Evolutionary conservation across 2,113 vertebrate species (phyloP).

Genomic region (Poeciliopsis prolifica): DNA sequence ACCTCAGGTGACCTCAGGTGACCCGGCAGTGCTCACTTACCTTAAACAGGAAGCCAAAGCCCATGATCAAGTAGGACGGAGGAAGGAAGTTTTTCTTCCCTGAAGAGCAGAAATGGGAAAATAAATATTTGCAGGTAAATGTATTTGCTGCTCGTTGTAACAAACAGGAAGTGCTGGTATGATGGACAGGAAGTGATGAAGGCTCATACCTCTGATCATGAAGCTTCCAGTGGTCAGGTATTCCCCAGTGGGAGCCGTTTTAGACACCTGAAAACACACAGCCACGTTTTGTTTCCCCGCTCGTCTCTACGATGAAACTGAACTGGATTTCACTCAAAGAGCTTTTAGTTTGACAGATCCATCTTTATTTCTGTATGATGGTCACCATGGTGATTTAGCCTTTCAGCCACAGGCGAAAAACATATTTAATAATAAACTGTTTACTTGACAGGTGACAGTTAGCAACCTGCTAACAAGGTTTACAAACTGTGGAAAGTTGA

Average conservation of each 20-base stretch:
- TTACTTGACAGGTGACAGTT: no score
- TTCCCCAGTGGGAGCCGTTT: constrained; percentile 97
- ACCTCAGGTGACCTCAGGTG: not conserved
- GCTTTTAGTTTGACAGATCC: no score
- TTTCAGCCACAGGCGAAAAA: no score
- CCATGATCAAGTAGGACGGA: constrained; percentile 98
- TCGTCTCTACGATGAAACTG: no score
- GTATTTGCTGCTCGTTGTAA: not conserved
- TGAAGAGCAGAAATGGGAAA: constrained; percentile 49
- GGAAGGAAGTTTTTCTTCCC: constrained; percentile 99
- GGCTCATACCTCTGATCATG: constrained; percentile 93
- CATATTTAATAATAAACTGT: no score
- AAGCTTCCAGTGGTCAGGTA: constrained; percentile 98
- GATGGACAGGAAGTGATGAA: fast-evolving
- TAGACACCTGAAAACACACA: constrained; percentile 86
- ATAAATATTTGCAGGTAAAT: not conserved
- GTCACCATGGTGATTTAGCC: no score
- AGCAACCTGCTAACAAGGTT: no score
- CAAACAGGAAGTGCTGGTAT: not conserved
- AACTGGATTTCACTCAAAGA: no score
- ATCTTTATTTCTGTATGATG: no score
- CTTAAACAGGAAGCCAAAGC: constrained; percentile 98
- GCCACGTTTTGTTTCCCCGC: no score
- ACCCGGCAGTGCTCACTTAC: constrained; percentile 64
- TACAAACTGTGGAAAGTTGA: no score